phyloP scores from a whole-genome alignment of 2,888 invertebrate species.

The Hanleya hanleyi region DNA sequence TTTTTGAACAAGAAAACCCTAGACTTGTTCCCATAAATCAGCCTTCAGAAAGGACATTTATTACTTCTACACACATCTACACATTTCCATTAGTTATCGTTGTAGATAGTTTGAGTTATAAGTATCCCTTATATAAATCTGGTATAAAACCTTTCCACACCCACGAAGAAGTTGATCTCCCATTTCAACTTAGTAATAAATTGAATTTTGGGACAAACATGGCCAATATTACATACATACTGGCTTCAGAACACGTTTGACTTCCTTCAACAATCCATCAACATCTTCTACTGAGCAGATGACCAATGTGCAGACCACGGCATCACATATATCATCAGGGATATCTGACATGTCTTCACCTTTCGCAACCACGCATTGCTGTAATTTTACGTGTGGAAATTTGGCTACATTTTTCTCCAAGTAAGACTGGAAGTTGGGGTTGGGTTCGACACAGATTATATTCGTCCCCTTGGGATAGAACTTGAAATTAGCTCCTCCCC shows the following conservation, averaged over 20 bases:
- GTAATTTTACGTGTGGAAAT: slow-evolving; percentile 42
- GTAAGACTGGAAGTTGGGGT: slow-evolving; percentile 51
- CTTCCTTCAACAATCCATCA: slow-evolving; percentile 51
- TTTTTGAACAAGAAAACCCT: no score
- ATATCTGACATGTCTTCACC: slow-evolving; percentile 62
- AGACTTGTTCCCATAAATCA: no score
- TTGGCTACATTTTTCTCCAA: slow-evolving; percentile 43
- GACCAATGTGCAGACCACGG: slow-evolving; percentile 62
- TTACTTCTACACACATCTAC: no score
- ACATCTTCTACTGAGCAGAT: slow-evolving; percentile 59
- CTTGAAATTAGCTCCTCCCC: slow-evolving; percentile 59
- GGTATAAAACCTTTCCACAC: no score
- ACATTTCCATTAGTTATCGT: no score
- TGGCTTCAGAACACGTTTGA: slow-evolving; percentile 62
- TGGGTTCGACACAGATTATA: slow-evolving; percentile 62
- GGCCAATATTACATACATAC: no score
- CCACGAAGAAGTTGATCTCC: no score
- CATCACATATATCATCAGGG: slow-evolving; percentile 55
- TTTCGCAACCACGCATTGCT: slow-evolving; percentile 50
- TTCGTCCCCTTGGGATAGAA: slow-evolving; percentile 54
- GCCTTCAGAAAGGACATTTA: no score
- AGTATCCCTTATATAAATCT: no score
- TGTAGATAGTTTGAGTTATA: no score
- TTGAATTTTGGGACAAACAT: no score
- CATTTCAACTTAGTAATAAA: no score